Evolutionary conservation across 2,113 vertebrate species (phyloP), one percentile per base, ranked within the genome.

Genomic region (Larimichthys polyactis): DNA sequence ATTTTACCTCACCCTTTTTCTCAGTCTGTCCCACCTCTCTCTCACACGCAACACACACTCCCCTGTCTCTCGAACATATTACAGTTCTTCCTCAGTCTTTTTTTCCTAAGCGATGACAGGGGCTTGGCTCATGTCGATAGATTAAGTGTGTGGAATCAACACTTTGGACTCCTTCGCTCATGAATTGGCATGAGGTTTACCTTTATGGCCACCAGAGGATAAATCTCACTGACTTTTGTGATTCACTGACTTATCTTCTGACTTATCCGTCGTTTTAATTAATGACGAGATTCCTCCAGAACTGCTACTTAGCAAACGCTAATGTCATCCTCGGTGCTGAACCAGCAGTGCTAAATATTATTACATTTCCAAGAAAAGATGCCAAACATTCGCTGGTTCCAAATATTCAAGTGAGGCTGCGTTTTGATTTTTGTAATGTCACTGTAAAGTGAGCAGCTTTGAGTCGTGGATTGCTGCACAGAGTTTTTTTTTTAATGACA

Each of bases 1-100:
- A 27, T 86, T 89, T 87, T 87, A 85, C 73, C 87, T 89, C 84
- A 52, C 70, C 72, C 82, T 70, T 84, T 75, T 57, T 59, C 77
- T 84, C 65, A 36, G 83, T 79, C 55, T 36, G 32, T 83, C 58
- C 74, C 74, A 46, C 63, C 76, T 69, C 78, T 40, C 32, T 70
- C 58, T 43, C 48, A 60, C 58, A 71, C 55, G 67, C 29, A 48
- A 32, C 64, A 62, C 49, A 44, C 24, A 60, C 64, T 63, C 52
- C 64, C 32, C 62, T 80, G 49, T 78, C 75, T 77, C 43, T 74
- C 70, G 29, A 51, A 75, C 40, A 68, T 65, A 62, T 70, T 19
- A 81, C 65, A 58, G 29, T 67, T 36, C 58, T 54, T 57, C 62
- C 76, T 71, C 44, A 32, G 55, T 52, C 63, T 84, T 8, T 71